A percentile compares a stretch with the other conserved stretches of the same genome.
Conservation (phyloP, 2,888 invertebrate genomes). For the Incurvaria masculella region DNA sequence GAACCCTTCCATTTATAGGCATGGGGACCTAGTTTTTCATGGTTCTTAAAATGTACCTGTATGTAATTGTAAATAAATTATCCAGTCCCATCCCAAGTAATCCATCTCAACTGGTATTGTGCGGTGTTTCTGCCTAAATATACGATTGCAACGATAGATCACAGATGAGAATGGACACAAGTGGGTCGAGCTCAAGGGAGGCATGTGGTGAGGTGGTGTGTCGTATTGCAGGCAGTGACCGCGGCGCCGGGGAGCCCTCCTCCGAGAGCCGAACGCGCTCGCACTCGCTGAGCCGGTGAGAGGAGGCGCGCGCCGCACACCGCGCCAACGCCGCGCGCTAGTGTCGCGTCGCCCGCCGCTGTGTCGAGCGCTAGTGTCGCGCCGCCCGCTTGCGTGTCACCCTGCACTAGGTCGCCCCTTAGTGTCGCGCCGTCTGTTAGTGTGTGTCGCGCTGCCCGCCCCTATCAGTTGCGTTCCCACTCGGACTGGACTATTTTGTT, state of each 20-base stretch:
- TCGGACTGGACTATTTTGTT: no score
- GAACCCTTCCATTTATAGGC: no score
- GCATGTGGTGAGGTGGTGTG: not conserved
- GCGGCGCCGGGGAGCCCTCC: constrained; percentile 37
- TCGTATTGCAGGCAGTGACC: constrained; percentile 41
- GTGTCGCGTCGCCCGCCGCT: not conserved
- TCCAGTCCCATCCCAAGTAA: no score
- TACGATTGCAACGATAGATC: no score
- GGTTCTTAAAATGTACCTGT: no score
- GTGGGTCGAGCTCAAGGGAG: no score
- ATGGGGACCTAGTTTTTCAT: no score
- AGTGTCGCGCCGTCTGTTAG: not conserved
- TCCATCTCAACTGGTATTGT: no score
- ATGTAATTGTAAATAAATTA: no score
- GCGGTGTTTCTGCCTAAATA: no score
- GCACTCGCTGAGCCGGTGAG: constrained; percentile 72
- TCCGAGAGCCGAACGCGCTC: constrained; percentile 38
- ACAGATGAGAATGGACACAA: no score
- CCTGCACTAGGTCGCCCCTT: not conserved
- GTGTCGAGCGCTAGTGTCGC: not conserved
- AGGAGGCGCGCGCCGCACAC: constrained; percentile 32
- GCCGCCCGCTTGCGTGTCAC: constrained; percentile 5
- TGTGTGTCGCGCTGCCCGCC: not conserved
- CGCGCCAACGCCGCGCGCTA: constrained; percentile 17
- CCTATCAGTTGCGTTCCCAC: no score